A percentile compares a stretch with the other conserved stretches of the same genome.
phyloP scores from a whole-genome alignment of 1,140 invertebrate species.

The Monomorium pharaonis region DNA sequence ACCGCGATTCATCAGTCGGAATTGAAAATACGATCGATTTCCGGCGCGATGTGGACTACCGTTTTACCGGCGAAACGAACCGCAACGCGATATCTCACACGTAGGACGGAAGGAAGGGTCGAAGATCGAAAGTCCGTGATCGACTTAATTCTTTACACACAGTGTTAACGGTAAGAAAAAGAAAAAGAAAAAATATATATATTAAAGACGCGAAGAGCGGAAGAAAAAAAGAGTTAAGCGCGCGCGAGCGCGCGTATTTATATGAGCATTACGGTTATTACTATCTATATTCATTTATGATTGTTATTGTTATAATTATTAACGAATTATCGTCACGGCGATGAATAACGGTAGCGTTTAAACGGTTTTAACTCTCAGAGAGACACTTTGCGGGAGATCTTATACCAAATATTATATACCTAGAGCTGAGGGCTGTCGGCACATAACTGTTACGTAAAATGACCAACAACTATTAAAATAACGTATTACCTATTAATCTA shows the following conservation, averaged over 20 bases:
- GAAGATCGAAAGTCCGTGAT: conserved; percentile 40
- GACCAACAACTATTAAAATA: conserved; percentile 76
- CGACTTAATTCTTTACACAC: conserved; percentile 36
- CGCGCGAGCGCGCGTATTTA: conserved; percentile 55
- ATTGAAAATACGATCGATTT: conserved; percentile 1
- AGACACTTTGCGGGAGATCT: conserved; percentile 68
- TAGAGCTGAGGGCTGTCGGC: conserved; percentile 71
- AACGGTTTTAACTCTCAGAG: conserved; percentile 75
- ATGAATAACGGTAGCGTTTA: conserved; percentile 73
- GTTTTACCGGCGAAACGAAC: not conserved
- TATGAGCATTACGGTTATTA: conserved; percentile 69
- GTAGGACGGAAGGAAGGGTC: not conserved
- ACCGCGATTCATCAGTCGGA: not conserved
- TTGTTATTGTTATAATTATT: conserved; percentile 72
- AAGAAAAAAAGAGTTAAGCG: conserved; percentile 24
- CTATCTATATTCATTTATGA: conserved; percentile 70
- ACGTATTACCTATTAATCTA: conserved; percentile 75
- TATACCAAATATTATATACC: conserved; percentile 71
- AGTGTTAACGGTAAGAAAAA: conserved; percentile 10
- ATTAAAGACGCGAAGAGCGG: not conserved
- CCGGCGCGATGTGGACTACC: not conserved
- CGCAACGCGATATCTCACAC: not conserved
- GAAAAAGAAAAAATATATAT: not conserved
- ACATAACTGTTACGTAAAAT: conserved; percentile 78
- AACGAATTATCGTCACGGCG: conserved; percentile 58